Evolutionary conservation across 2,888 invertebrate genomes (phyloP), one percentile per base, ranked within the genome.

Genomic region (Plebejus anna): DNA sequence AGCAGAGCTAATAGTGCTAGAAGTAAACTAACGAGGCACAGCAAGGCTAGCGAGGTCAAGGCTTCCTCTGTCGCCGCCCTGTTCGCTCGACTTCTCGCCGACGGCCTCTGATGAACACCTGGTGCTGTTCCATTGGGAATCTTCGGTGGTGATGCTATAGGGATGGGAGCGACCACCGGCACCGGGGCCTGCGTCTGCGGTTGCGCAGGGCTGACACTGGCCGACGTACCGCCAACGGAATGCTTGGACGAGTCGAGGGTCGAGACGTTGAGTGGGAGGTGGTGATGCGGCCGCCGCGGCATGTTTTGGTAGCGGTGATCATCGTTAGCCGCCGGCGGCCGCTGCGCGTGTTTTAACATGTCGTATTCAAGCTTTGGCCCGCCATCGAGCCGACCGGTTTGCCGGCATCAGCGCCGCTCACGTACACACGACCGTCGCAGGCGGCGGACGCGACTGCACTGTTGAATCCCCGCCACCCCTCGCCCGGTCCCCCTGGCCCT

Each of bases 1-100:
- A 98, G 96, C 80, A 98, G 90, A 75, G 98, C 97, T 78, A 98
- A 94, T 82, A 97, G 91, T 13, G 98, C 97, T 82, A 98, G 94
- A 75, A 98, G 92, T 75, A 98, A 91, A 78, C 98, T 98, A 82
- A 98, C 97, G 81, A 98, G 94, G 86, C 98, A 98, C 81, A 98
- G 90, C 73, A 98, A 90, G 36, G 97, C 98, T 80, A 98, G 92
- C 78, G 98, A 98, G 76, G 97, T 97, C 77, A 98, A 94, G 88
- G 97, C 97, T 90, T 98, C 98, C 82, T 94, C 94, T 0, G 94
- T 93, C 0, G 91, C 91, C 3, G 92, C 92, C 79, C 92, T 85
- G 78, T 86, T 84, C 80, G 88, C 88, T 71, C 89, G 85, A 57
- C 86, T 86, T 82, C 94, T 89, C 79, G 88, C 82, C 79, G 90